Percentiles rank a stretch among this genome's conserved stretches.
These are phyloP conservation scores for Saxicola maurus DNA, from an alignment of 2,797 vertebrate species.

Conservation along the genomic window DNA sequence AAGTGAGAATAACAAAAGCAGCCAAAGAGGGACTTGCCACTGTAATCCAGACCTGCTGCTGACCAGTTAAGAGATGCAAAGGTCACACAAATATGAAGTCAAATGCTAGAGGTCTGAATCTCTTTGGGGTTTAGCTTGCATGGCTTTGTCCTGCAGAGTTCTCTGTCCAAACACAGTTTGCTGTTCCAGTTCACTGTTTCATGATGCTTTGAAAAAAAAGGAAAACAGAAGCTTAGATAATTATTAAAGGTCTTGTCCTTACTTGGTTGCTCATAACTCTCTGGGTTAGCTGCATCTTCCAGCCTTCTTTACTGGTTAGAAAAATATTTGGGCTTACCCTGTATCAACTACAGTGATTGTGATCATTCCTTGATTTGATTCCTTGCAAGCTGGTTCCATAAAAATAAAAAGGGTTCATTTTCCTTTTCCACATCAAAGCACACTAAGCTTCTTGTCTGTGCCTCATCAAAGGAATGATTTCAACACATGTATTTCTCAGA, in stretches of 20 bases:
- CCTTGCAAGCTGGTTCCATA: not conserved
- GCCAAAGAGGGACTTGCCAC: not conserved
- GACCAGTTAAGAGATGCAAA: not conserved
- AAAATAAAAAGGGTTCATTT: conserved; percentile 14
- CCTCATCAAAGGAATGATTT: conserved; percentile 40
- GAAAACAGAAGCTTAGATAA: not conserved
- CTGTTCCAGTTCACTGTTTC: not conserved
- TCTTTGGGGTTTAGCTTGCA: not conserved
- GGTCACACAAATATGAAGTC: not conserved
- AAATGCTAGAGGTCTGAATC: not conserved
- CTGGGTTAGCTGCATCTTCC: not conserved
- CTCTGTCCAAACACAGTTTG: not conserved
- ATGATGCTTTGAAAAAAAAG: not conserved
- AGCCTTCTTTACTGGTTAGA: not conserved
- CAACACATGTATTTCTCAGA: conserved; percentile 13
- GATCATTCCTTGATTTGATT: not conserved
- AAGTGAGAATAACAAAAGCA: not conserved
- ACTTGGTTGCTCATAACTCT: not conserved
- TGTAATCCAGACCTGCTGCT: not conserved
- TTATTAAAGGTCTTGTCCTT: not conserved
- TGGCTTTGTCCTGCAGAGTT: not conserved
- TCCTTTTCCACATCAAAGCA: conserved; percentile 48
- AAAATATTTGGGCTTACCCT: not conserved
- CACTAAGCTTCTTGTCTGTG: conserved; percentile 31
- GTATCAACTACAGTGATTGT: not conserved